Conservation (phyloP, 2,113 vertebrate genomes). For the Hystrix cristata region DNA sequence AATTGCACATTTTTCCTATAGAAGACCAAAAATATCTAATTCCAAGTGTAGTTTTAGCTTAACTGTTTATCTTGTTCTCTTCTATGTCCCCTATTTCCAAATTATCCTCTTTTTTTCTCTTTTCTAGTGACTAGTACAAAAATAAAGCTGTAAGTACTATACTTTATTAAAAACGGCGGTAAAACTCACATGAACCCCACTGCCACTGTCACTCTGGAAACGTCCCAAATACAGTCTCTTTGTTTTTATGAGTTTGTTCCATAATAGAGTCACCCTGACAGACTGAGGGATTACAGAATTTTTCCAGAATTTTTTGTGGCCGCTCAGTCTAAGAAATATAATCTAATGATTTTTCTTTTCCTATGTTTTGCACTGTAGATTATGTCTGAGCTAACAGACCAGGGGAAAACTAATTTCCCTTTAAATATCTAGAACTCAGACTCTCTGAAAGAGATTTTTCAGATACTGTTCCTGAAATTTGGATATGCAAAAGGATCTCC, state of each 20-base stretch:
- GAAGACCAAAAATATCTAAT: background rate
- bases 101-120: background rate
- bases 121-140: slow-evolving; percentile 28
- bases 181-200: background rate
- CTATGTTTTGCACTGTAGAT: background rate
- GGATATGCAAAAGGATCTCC: background rate
- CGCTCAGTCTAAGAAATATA: background rate
- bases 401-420: background rate
- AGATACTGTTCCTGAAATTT: background rate
- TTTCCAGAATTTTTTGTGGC: slow-evolving; percentile 17
- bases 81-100: background rate
- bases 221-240: background rate
- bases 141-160: background rate
- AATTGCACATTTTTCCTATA: background rate
- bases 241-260: background rate
- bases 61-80: background rate
- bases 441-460: background rate
- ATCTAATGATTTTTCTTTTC: background rate
- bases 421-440: background rate
- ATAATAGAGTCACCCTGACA: background rate
- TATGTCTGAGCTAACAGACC: background rate
- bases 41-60: background rate
- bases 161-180: slow-evolving; percentile 25
- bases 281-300: background rate
- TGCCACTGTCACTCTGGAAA: background rate